A percentile compares a stretch with the other conserved stretches of the same genome.
These are phyloP conservation scores for Hypsibius dujardini DNA, from an alignment of 1,140 invertebrate genomes.

Conservation along the genomic window DNA sequence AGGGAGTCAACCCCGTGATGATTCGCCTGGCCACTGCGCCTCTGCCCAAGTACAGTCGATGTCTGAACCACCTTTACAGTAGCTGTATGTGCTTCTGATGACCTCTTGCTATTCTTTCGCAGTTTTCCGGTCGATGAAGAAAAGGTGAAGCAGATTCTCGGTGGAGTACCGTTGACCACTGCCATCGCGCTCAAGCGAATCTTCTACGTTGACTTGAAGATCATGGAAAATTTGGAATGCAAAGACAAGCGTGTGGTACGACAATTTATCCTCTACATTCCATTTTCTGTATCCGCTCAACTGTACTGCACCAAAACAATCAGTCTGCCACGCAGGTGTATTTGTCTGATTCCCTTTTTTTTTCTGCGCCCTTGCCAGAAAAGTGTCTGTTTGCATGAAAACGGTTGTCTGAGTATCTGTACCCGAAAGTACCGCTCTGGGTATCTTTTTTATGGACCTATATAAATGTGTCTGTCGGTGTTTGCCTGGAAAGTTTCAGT, in stretches of 20 bases:
- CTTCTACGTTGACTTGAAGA: conserved; percentile 36
- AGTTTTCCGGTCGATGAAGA: not conserved
- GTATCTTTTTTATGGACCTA: conserved; percentile 24
- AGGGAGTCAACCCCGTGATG: not conserved
- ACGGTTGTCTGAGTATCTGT: conserved; percentile 17
- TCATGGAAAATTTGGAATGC: conserved; percentile 20
- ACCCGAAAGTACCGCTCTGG: too few species aligned
- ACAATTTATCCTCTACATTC: too few species aligned
- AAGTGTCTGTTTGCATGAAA: conserved; percentile 28
- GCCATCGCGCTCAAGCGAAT: conserved; percentile 34
- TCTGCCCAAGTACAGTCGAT: not conserved
- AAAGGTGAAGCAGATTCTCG: conserved; percentile 27
- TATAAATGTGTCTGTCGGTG: not conserved
- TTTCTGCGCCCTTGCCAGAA: conserved; percentile 24
- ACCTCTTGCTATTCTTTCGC: not conserved
- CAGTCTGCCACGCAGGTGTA: too few species aligned
- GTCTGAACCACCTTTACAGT: not conserved
- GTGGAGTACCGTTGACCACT: conserved; percentile 32
- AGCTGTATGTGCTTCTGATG: not conserved
- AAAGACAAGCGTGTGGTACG: too few species aligned
- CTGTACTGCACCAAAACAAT: too few species aligned
- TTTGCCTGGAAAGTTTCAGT: conserved; percentile 8
- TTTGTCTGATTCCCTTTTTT: too few species aligned
- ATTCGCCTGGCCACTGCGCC: not conserved
- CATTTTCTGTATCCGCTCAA: too few species aligned